Percentiles rank a stretch among this genome's conserved stretches.
Conservation (phyloP, 2,113 vertebrate species). For the Crotalus horridus region DNA sequence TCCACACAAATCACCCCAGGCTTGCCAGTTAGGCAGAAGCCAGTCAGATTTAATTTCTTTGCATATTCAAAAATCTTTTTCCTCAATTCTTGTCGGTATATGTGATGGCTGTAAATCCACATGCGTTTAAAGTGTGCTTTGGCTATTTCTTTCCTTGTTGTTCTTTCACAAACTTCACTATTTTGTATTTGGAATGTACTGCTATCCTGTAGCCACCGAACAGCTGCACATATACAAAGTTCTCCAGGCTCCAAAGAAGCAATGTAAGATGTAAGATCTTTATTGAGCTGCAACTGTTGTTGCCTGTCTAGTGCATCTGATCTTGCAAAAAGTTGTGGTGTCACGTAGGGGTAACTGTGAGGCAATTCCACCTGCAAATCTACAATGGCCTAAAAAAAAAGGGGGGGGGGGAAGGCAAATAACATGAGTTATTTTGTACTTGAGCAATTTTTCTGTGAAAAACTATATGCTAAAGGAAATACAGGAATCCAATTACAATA, state of each 20-base stretch:
- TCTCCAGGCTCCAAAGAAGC: constrained; percentile 65
- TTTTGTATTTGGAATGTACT: constrained; percentile 56
- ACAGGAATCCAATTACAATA: neutral
- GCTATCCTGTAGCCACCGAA: constrained; percentile 75
- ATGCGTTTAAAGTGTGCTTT: constrained; percentile 61
- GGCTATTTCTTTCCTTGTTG: neutral
- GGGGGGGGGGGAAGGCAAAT: neutral
- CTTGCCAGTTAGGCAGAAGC: constrained; percentile 77
- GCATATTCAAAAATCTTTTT: constrained; percentile 75
- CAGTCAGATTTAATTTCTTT: constrained; percentile 71
- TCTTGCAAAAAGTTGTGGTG: constrained; percentile 69
- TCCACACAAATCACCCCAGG: constrained; percentile 77
- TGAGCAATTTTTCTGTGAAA: neutral
- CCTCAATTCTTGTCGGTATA: constrained; percentile 73
- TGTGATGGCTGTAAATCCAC: constrained; percentile 81
- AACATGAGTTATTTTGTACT: neutral
- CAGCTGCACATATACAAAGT: constrained; percentile 63
- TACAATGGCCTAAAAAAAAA: constrained; percentile 66
- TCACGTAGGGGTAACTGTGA: constrained; percentile 62
- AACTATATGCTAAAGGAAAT: neutral
- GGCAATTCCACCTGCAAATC: constrained; percentile 72
- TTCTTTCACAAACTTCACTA: constrained; percentile 9
- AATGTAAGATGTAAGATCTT: constrained; percentile 60
- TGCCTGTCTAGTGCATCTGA: constrained; percentile 65
- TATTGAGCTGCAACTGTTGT: constrained; percentile 72